Conservation (phyloP, 1,140 invertebrate species). For the Heliothis subflexa region DNA sequence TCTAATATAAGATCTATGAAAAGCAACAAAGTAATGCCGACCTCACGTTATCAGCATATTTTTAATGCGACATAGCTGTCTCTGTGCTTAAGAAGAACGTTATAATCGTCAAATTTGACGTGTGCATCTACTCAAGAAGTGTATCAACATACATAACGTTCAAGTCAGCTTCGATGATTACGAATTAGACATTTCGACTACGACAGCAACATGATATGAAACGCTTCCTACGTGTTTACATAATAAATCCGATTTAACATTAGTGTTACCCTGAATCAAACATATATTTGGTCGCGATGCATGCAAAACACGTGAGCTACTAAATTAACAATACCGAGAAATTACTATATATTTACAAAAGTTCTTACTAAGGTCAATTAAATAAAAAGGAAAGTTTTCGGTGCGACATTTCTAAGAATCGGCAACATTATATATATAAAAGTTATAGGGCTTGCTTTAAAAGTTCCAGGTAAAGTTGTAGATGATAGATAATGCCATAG, state of each 20-base stretch:
- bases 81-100: neutral
- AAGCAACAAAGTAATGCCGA: neutral
- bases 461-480: neutral
- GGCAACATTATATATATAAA: neutral
- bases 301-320: constrained; percentile 2
- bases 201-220: constrained; percentile 6
- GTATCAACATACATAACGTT: neutral
- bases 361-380: neutral
- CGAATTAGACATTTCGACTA: neutral
- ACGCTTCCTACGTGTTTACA: constrained; percentile 10
- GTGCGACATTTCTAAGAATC: neutral
- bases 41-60: neutral
- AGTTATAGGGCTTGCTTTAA: neutral
- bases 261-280: constrained; percentile 16
- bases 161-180: neutral
- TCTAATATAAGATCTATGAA: constrained; percentile 16
- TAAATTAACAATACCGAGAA: constrained; percentile 16
- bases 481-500: neutral
- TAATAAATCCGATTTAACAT: neutral
- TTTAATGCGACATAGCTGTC: neutral
- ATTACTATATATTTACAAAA: neutral
- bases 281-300: constrained; percentile 24
- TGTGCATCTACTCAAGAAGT: neutral
- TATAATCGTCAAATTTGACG: neutral
- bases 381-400: neutral